Evolutionary conservation across 2,113 vertebrate genomes (phyloP).

Genomic region (Caloenas nicobarica): DNA sequence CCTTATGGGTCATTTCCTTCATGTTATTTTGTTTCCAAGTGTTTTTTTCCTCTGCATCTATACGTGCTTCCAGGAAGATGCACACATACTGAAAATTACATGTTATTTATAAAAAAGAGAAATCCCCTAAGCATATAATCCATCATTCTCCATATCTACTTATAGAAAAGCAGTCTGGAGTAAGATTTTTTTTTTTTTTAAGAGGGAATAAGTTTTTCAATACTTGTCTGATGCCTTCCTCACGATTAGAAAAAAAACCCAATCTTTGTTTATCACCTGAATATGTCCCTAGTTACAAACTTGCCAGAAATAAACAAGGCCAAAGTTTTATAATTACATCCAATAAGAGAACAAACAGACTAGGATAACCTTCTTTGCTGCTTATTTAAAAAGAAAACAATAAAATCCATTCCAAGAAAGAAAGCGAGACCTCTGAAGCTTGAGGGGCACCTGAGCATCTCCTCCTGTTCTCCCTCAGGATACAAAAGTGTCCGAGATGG

Average conservation of each 20-base stretch:
- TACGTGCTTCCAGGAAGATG: neutral
- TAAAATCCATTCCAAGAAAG: neutral
- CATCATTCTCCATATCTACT: neutral
- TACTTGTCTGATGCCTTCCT: constrained; percentile 9
- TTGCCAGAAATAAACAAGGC: constrained; percentile 29
- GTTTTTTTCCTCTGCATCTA: neutral
- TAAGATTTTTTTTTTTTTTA: neutral
- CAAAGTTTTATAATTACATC: constrained; percentile 23
- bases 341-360: constrained; percentile 22
- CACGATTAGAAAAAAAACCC: neutral
- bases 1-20: neutral
- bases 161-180: neutral
- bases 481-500: neutral
- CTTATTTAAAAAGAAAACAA: neutral
- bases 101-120: neutral
- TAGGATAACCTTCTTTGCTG: neutral
- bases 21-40: neutral
- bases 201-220: neutral
- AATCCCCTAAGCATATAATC: neutral
- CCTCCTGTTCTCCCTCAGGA: neutral
- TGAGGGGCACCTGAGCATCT: neutral
- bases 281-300: constrained; percentile 30
- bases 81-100: neutral
- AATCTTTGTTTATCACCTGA: neutral
- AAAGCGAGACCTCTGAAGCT: neutral